phyloP scores from a whole-genome alignment of 2,797 vertebrate species.

The Alca torda region DNA sequence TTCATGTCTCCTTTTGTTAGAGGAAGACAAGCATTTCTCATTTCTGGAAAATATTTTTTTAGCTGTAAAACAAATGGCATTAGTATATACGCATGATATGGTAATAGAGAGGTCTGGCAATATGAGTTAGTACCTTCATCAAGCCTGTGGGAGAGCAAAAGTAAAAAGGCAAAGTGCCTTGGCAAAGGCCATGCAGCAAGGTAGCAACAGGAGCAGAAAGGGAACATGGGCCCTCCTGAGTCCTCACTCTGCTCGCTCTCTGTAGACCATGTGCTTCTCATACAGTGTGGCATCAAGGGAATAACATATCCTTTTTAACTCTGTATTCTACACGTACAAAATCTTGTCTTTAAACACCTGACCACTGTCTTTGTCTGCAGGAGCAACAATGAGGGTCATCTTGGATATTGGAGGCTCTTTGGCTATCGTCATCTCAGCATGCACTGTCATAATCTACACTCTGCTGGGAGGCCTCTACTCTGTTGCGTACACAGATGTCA shows the following conservation, averaged over 20 bases:
- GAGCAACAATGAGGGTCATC: conserved; percentile 83
- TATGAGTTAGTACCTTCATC: not conserved
- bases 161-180: not conserved
- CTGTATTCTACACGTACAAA: not conserved
- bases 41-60: not conserved
- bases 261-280: not conserved
- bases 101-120: not conserved
- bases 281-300: not conserved
- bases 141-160: not conserved
- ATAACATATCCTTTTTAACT: not conserved
- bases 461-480: conserved; percentile 85
- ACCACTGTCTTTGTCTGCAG: conserved; percentile 51
- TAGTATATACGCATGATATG: not conserved
- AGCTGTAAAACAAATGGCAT: not conserved
- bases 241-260: not conserved
- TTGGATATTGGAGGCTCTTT: conserved; percentile 79
- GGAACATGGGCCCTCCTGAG: rapidly evolving
- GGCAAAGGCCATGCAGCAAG: not conserved
- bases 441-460: conserved; percentile 81
- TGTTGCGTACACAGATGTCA: conserved; percentile 83
- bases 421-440: conserved; percentile 81
- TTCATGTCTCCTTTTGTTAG: not conserved
- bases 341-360: not conserved
- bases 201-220: not conserved
- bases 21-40: not conserved